Conservation (phyloP, 2,797 vertebrate genomes). For the Neosilurus hyrtlii region DNA sequence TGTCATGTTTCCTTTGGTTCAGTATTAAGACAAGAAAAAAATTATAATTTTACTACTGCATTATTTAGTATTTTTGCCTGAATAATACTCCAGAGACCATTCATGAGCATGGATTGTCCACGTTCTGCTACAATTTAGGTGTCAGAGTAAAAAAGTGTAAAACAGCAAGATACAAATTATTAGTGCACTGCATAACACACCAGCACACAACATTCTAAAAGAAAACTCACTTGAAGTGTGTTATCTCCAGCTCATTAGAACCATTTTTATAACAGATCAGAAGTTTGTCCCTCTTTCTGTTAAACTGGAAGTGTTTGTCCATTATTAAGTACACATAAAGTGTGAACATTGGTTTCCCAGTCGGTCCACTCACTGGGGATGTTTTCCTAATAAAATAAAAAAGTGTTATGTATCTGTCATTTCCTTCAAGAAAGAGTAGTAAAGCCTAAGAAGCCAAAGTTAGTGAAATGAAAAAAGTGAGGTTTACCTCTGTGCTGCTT, state of each 20-base stretch:
- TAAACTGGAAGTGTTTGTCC: conserved; percentile 66
- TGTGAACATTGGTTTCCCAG: conserved; percentile 54
- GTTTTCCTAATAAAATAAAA: conserved; percentile 49
- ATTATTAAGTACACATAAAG: conserved; percentile 68
- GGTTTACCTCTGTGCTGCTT: conserved; percentile 25
- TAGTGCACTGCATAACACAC: neutral
- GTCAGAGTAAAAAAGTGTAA: neutral
- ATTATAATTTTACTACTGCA: no score
- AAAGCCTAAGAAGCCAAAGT: neutral
- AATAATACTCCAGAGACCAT: neutral
- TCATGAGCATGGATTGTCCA: neutral
- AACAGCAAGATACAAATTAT: neutral
- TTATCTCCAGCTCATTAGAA: neutral
- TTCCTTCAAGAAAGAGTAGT: neutral
- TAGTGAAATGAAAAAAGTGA: neutral
- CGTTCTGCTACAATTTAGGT: neutral
- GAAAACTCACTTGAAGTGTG: conserved; percentile 32
- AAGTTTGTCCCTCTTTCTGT: neutral
- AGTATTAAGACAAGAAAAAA: no score
- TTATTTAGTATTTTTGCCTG: neutral
- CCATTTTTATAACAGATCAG: accelerated
- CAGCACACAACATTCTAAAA: neutral
- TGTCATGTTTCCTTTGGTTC: no score
- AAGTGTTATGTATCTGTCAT: neutral
- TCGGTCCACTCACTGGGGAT: conserved; percentile 50